These are phyloP conservation scores for Spatulosminthurus flaviceps DNA, from an alignment of 2,888 invertebrate species.

Conservation along the genomic window DNA sequence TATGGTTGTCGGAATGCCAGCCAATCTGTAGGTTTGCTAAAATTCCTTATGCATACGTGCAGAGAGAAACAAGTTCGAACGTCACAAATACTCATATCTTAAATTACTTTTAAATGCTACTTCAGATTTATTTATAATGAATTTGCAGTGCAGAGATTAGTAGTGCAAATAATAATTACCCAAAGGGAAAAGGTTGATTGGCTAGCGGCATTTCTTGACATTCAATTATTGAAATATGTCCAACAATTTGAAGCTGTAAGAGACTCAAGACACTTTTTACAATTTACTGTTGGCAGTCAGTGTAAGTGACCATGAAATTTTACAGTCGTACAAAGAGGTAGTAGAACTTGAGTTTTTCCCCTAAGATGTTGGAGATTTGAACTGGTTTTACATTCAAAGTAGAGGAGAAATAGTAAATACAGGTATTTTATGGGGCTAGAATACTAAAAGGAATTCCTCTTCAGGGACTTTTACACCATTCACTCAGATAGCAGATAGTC, in stretches of 20 bases:
- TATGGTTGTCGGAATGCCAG: neutral
- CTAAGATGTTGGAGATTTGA: constrained; percentile 2
- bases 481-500: neutral
- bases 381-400: constrained; percentile 5
- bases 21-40: neutral
- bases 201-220: neutral
- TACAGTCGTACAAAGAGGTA: neutral
- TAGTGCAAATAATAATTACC: neutral
- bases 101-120: neutral
- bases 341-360: neutral
- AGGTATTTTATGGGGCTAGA: neutral
- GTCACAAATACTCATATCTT: neutral
- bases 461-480: neutral
- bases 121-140: constrained; percentile 7
- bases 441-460: constrained; percentile 3
- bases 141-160: neutral
- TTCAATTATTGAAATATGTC: neutral
- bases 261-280: too few relatives aligned
- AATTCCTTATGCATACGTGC: neutral
- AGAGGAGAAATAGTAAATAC: neutral
- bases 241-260: too few relatives aligned
- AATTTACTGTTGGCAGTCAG: too few relatives aligned
- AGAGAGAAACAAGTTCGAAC: neutral
- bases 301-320: neutral
- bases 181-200: constrained; percentile 2